These are phyloP conservation scores for Notechis scutatus DNA, from an alignment of 2,113 vertebrate genomes.

Conservation along the genomic window DNA sequence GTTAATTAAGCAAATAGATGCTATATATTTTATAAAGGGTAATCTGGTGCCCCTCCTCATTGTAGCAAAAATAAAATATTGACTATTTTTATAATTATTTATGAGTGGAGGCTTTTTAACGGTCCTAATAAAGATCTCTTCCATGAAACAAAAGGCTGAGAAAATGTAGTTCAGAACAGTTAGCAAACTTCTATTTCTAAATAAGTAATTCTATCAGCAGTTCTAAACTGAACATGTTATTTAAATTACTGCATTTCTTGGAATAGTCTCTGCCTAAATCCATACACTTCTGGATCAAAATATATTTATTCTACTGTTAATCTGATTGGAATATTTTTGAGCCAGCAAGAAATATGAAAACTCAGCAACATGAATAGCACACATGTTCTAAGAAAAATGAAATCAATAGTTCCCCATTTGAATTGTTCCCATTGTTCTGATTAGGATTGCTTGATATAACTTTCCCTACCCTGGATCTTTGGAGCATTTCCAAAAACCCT, in stretches of 20 bases:
- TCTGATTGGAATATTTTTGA: background rate
- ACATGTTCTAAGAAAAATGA: background rate
- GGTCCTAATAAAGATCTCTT: background rate
- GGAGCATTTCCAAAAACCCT: background rate
- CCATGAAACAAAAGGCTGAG: background rate
- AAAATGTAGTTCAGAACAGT: background rate
- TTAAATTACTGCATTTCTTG: background rate
- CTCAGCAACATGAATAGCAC: background rate
- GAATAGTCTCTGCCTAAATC: background rate
- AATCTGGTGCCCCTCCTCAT: background rate
- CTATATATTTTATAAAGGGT: background rate
- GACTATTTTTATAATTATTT: background rate
- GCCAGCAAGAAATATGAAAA: background rate
- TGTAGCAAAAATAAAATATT: background rate
- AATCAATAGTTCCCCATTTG: background rate
- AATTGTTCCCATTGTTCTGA: background rate
- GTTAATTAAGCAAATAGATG: background rate
- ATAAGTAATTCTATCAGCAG: background rate
- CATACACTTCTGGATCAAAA: background rate
- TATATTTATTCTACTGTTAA: background rate
- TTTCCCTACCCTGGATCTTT: background rate
- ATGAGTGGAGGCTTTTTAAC: background rate
- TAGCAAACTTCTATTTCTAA: background rate
- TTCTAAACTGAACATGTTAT: background rate
- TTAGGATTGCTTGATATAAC: background rate